Base-by-base conservation (phyloP, 2,113 vertebrate species). In the Elachura formosa region DNA sequence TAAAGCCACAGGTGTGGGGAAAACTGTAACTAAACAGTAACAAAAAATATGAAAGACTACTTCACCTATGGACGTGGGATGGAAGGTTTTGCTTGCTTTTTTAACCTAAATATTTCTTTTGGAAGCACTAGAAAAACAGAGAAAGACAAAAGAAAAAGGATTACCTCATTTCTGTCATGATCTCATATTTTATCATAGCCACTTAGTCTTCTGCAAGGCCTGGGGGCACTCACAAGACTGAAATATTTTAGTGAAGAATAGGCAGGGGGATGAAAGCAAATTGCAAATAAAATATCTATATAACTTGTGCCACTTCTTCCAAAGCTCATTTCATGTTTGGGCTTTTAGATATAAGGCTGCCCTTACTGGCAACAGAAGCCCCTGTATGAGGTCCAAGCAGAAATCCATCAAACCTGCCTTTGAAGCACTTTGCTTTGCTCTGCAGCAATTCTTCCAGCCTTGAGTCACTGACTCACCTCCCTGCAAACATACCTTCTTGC, bases 71-170 rank as follows among this genome's bases (percentile, higher is more conserved):
- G 56, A 80, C 43, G 36, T 62, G 25, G 25, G 58, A 68, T 69
- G 38, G 46, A 18, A 11, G 3, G 26, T 71, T 92, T 71, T 73
- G 78, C 86, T 95, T 93, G 55, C 58, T 71, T 94, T 91, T 82
- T 92, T 48, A 94, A 96, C 61, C 33, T 93, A 96, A 95, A 96
- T 92, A 94, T 95, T 97, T 95, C 61, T 55, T 91, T 96, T 95
- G 85, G 90, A 96, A 86, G 62, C 40, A 87, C 66, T 64, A 93
- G 58, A 92, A 96, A 81, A 41, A 52, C 28, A 63, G 38, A 67
- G 36, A 75, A 73, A 94, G 89, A 81, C 52, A 71, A 69, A 92
- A 84, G 80, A 73, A 93, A 68, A 66, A 89, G 79, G 54, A 96
- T 93, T 93, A 91, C 62, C 77, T 97, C 73, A 80, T 76, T 91